These are phyloP conservation scores for Eleginops maclovinus DNA, from an alignment of 2,113 vertebrate species.

Conservation along the genomic window DNA sequence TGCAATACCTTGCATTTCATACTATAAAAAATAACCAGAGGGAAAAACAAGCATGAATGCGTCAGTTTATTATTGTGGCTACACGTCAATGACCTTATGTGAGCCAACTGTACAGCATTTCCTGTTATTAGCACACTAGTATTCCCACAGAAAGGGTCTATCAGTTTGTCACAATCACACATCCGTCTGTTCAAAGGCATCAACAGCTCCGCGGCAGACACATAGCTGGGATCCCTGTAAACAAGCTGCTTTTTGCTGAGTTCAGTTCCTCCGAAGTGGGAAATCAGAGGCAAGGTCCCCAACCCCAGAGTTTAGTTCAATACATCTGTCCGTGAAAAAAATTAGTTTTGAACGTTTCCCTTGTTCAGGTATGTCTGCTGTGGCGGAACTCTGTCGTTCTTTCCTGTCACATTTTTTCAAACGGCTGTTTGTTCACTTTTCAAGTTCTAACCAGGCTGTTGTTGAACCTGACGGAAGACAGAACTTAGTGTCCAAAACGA, in stretches of 20 bases:
- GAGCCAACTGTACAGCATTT: conserved; percentile 84
- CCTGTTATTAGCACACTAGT: conserved; percentile 84
- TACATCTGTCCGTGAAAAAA: conserved; percentile 65
- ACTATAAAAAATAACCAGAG: conserved; percentile 39
- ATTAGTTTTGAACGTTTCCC: conserved; percentile 54
- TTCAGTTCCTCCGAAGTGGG: conserved; percentile 79
- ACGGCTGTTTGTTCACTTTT: conserved; percentile 23
- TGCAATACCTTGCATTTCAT: conserved; percentile 26
- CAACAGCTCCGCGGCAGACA: conserved; percentile 76
- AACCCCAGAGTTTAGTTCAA: conserved; percentile 74
- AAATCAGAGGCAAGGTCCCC: conserved; percentile 74
- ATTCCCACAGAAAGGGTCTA: conserved; percentile 83
- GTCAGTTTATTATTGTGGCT: conserved; percentile 81
- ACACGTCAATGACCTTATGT: conserved; percentile 81
- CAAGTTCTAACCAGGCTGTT: background rate
- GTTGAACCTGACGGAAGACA: conserved; percentile 18
- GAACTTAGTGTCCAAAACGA: background rate
- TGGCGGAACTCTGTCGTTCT: conserved; percentile 54
- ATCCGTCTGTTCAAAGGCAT: conserved; percentile 83
- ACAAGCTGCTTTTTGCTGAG: conserved; percentile 84
- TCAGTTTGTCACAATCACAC: conserved; percentile 84
- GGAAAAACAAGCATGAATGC: conserved; percentile 66
- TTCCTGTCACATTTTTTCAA: conserved; percentile 68
- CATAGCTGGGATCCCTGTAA: conserved; percentile 76
- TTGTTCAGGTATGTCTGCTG: conserved; percentile 65